Evolutionary conservation across 2,797 vertebrate species (phyloP).

Genomic region (Tarsius wallacei): DNA sequence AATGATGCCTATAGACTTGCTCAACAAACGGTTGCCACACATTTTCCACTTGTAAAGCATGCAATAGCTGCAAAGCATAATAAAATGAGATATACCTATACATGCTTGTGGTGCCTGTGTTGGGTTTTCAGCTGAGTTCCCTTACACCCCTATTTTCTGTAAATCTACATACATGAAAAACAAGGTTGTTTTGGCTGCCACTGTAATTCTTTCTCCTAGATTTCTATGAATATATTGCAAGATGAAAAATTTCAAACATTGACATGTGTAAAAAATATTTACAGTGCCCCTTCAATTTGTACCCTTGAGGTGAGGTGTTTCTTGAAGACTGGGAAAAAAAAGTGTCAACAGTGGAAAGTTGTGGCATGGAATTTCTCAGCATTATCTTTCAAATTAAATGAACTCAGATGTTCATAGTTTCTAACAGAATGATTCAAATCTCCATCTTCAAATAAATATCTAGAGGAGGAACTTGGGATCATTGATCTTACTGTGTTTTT

Average conservation of each 20-base stretch:
- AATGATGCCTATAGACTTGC: background rate
- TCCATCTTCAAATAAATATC: constrained; percentile 35
- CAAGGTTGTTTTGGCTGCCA: background rate
- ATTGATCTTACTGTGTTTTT: constrained; percentile 19
- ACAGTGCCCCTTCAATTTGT: background rate
- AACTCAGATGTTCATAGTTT: background rate
- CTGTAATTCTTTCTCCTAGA: background rate
- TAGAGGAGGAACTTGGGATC: background rate
- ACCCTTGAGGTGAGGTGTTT: background rate
- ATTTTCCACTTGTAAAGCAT: background rate
- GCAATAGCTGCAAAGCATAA: background rate
- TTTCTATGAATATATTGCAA: background rate
- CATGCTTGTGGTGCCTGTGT: background rate
- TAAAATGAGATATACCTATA: background rate
- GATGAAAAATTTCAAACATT: constrained; percentile 6
- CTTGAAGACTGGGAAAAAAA: background rate
- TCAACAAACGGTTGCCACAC: background rate
- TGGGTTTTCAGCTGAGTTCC: background rate
- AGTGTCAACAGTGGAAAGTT: background rate
- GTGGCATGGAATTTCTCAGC: background rate
- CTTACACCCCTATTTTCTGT: background rate
- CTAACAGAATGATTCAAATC: background rate
- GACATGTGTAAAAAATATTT: background rate
- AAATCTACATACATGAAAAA: background rate
- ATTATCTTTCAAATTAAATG: background rate